These are phyloP conservation scores for Zaprionus tsacasi DNA, from an alignment of 1,140 invertebrate species.

Conservation along the genomic window DNA sequence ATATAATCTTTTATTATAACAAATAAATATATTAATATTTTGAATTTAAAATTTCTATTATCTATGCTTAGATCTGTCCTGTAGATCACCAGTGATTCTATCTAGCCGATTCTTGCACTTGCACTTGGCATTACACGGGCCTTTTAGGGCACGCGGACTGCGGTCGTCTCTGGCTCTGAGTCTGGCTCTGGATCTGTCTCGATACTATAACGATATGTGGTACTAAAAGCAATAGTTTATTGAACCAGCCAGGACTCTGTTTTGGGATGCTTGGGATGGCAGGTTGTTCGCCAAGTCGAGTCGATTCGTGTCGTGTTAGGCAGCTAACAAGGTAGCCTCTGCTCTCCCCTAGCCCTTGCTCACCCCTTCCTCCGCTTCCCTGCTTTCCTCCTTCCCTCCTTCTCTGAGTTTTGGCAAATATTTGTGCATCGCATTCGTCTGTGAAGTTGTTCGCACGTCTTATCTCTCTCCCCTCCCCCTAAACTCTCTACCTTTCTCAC, in stretches of 20 bases:
- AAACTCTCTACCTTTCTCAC: no score
- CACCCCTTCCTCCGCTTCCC: conserved; percentile 15
- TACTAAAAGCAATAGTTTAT: conserved; percentile 39
- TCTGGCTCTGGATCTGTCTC: background rate
- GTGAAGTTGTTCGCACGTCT: conserved; percentile 61
- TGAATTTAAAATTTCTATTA: background rate
- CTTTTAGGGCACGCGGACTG: conserved; percentile 20
- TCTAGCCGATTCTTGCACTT: conserved; percentile 30
- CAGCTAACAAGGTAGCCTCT: conserved; percentile 21
- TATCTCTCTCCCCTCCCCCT: background rate
- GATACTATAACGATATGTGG: background rate
- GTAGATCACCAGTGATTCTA: conserved; percentile 15
- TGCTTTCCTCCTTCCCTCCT: background rate
- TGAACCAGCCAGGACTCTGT: conserved; percentile 39
- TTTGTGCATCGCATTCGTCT: conserved; percentile 65
- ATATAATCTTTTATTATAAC: no score
- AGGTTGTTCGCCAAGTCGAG: conserved; percentile 3
- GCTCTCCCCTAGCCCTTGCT: background rate
- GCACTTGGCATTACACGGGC: conserved; percentile 40
- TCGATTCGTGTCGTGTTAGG: conserved; percentile 4
- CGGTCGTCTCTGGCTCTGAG: background rate
- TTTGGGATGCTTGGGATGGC: conserved; percentile 13
- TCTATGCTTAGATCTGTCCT: background rate
- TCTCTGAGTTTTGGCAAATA: conserved; percentile 36
- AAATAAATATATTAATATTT: no score